Evolutionary conservation across 2,113 vertebrate species (phyloP), one percentile per base, ranked within the genome.

Genomic region (Callipepla squamata): DNA sequence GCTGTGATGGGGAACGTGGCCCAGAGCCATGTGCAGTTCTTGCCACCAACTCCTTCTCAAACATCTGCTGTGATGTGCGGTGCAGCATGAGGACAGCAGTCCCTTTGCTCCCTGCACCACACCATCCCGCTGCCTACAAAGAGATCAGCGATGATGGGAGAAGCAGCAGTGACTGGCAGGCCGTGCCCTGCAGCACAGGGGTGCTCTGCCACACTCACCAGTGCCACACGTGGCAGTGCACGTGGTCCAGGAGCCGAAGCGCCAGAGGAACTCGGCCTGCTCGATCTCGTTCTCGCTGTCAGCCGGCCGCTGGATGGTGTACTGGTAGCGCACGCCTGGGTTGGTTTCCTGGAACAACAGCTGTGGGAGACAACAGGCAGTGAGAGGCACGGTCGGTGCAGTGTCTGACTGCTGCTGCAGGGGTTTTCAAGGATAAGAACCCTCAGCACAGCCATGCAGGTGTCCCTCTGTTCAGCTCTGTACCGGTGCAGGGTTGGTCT

Each of bases 301-400:
- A 0, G 93, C 47, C 1, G 98, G 98, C 87, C 94, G 98, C 62
- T 96, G 98, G 95, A 99, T 96, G 63, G 99, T 99, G 98, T 99
- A 99, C 90, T 99, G 98, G n/a, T 99, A 99, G 36, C 97, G 97
- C 44, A 99, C 98, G 0, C 99, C 98, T 0, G 99, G 99, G 94
- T 99, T 99, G 53, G 96, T 97, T 94, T 99, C 99, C 96, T 99
- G 99, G 66, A 99, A 99, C 47, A 99, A 98, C 86, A 99, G 98
- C 99, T 99, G 96, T 11, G 55, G 77, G 30, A 7, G 26, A 76
- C 11, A 7, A n/a, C 0, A 1, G 70, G 1, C 0, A 0, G n/a
- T 66, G 48, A 55, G 36, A 19, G 68, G 13, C 4, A n/a, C 2
- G 48, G n/a, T 21, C 3, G 3, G 22, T 2, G 67, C 50, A 8